phyloP scores from a whole-genome alignment of 2,113 vertebrate genomes.

The Murina feae region DNA sequence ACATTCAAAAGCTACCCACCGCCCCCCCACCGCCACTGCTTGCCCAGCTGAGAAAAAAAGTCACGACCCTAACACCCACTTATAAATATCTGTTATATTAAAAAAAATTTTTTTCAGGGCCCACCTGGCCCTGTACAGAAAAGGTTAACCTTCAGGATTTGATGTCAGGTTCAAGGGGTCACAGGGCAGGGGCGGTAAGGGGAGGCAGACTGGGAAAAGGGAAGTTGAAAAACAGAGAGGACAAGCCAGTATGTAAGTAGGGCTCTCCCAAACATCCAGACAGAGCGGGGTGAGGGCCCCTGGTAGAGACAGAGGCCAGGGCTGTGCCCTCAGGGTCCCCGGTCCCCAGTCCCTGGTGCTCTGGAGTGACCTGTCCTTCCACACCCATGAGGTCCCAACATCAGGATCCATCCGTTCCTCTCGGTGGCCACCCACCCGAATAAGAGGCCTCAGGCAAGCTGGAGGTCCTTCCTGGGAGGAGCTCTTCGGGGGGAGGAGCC shows the following conservation, averaged over 20 bases:
- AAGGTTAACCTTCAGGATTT: slow-evolving; percentile 28
- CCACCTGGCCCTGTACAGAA: slow-evolving; percentile 48
- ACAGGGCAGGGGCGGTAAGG: neutral
- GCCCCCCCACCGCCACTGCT: neutral
- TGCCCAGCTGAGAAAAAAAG: slow-evolving; percentile 43
- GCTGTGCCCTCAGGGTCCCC: neutral
- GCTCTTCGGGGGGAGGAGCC: neutral
- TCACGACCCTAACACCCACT: slow-evolving; percentile 56
- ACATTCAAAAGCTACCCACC: neutral
- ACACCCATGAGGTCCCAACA: neutral
- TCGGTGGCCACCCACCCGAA: neutral
- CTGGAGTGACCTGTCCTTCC: neutral
- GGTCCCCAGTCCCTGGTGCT: neutral
- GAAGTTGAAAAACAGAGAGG: neutral
- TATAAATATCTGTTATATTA: slow-evolving; percentile 75
- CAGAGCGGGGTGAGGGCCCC: neutral
- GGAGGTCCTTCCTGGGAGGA: neutral
- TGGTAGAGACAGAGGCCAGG: neutral
- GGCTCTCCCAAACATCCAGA: neutral
- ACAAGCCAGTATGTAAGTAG: neutral
- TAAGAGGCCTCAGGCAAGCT: neutral
- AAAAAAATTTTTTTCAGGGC: slow-evolving; percentile 34
- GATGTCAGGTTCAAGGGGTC: slow-evolving; percentile 25
- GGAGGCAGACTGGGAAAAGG: neutral
- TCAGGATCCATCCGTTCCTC: neutral